phyloP scores from a whole-genome alignment of 2,797 vertebrate genomes.

The Rhinophrynus dorsalis region DNA sequence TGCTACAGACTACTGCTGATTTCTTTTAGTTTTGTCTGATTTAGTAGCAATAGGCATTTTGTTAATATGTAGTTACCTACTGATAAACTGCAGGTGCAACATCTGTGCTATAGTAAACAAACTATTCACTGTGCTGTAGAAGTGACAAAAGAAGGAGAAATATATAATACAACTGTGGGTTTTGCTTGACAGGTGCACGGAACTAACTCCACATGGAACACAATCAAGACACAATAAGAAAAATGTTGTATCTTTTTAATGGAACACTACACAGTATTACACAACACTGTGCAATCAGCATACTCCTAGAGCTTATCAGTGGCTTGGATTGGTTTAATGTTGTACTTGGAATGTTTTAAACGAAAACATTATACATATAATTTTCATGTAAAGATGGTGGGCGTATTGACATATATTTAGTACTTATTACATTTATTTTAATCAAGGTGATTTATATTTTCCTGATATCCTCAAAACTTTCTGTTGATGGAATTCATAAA shows the following conservation, averaged over 20 bases:
- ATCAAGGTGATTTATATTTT: no score
- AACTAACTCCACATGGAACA: conserved; percentile 38
- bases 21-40: conserved; percentile 41
- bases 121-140: conserved; percentile 34
- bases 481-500: no score
- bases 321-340: not conserved
- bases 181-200: conserved; percentile 37
- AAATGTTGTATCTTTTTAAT: conserved; percentile 34
- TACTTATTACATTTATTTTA: no score
- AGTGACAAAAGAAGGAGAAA: conserved; percentile 40
- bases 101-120: conserved; percentile 46
- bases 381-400: not conserved
- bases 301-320: not conserved
- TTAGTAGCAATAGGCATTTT: conserved; percentile 45
- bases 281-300: not conserved
- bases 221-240: conserved; percentile 39
- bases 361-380: not conserved
- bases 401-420: not conserved
- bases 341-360: not conserved
- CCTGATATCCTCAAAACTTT: no score
- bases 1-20: conserved; percentile 25
- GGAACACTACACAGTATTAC: conserved; percentile 14
- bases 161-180: conserved; percentile 25
- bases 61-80: conserved; percentile 47
- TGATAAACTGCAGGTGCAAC: conserved; percentile 44